A percentile compares a stretch with the other conserved stretches of the same genome.
Conservation (phyloP, 2,888 invertebrate genomes). For the Rhagonycha lutea region DNA sequence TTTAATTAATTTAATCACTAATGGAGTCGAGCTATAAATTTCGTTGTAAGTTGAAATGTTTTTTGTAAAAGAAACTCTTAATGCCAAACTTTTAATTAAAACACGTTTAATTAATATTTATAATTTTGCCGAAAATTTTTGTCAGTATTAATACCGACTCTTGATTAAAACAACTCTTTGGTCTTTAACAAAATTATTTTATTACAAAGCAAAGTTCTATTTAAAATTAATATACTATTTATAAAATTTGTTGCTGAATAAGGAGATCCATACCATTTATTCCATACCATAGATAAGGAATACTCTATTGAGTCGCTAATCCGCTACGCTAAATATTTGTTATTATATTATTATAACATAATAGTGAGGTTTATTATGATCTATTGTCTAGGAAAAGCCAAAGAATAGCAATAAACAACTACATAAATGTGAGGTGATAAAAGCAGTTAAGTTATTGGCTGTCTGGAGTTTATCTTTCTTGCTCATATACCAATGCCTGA, state of each 20-base stretch:
- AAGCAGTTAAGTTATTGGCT: background rate
- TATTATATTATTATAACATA: no score
- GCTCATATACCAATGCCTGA: background rate
- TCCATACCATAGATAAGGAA: no score
- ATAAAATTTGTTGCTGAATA: no score
- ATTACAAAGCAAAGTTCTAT: no score
- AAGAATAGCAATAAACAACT: background rate
- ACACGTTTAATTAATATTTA: background rate
- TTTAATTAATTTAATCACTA: background rate
- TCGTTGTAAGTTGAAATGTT: background rate
- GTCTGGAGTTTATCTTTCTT: background rate
- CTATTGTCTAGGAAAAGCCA: background rate
- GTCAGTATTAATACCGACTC: no score
- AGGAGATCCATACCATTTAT: no score
- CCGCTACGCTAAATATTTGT: background rate
- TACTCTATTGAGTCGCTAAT: no score
- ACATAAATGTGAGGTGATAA: background rate
- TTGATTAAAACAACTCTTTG: background rate
- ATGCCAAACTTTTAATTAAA: background rate
- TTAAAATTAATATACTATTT: no score
- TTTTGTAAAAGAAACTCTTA: background rate
- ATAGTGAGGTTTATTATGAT: no score
- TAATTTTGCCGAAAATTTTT: background rate
- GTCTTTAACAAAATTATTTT: background rate
- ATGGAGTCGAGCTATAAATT: background rate